phyloP scores from a whole-genome alignment of 1,140 invertebrate species.

The Leptestheria dahalacensis region DNA sequence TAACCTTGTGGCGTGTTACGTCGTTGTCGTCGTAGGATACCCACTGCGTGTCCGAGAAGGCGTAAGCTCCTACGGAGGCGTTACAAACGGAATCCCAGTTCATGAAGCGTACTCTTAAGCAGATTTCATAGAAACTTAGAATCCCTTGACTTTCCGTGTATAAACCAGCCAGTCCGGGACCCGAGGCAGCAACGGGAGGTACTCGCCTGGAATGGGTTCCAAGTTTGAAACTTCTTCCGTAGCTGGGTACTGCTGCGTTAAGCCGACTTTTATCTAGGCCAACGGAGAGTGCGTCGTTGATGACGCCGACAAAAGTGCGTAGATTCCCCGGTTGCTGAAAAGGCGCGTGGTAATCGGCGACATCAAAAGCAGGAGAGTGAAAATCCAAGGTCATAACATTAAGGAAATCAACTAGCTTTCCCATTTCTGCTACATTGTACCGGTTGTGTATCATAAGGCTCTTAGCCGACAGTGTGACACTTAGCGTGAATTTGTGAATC shows the following conservation, averaged over 20 bases:
- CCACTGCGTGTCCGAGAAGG: constrained; percentile 15
- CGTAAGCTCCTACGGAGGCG: constrained; percentile 1
- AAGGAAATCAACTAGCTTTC: constrained; percentile 14
- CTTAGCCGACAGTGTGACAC: constrained; percentile 22
- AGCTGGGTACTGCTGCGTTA: constrained; percentile 26
- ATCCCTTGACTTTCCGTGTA: constrained; percentile 16
- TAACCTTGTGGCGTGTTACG: constrained; percentile 17
- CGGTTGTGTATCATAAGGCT: constrained; percentile 21
- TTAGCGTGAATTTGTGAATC: constrained; percentile 19
- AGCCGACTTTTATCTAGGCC: constrained; percentile 29
- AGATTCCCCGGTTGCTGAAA: constrained; percentile 17
- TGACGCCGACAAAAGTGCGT: neutral
- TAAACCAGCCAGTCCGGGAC: constrained; percentile 15
- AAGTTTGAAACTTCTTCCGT: constrained; percentile 28
- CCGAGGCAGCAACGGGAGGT: constrained; percentile 29
- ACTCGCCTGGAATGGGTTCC: neutral
- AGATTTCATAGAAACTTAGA: constrained; percentile 21
- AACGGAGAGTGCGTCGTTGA: constrained; percentile 22
- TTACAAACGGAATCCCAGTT: neutral
- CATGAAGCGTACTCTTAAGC: constrained; percentile 6
- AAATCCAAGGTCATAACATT: constrained; percentile 29
- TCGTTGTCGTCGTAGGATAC: constrained; percentile 19
- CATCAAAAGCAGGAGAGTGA: constrained; percentile 29
- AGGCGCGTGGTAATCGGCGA: constrained; percentile 25
- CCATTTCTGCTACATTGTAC: constrained; percentile 22